phyloP scores from a whole-genome alignment of 2,113 vertebrate genomes.

The Saccopteryx leptura region DNA sequence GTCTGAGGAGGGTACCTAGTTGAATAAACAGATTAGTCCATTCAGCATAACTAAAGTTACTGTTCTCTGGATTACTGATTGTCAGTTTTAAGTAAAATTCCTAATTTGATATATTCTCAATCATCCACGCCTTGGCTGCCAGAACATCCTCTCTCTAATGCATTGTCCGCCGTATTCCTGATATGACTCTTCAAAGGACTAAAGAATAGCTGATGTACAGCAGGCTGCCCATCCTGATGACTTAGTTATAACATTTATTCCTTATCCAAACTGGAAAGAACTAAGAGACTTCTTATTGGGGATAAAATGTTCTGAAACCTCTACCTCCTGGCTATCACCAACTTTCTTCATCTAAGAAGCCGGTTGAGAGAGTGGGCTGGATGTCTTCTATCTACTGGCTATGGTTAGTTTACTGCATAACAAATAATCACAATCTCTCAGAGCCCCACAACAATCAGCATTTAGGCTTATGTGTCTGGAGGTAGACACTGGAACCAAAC shows the following conservation, averaged over 20 bases:
- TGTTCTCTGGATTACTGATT: neutral
- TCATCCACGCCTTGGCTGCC: neutral
- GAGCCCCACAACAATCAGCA: neutral
- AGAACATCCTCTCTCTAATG: neutral
- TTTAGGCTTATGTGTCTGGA: neutral
- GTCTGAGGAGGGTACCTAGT: neutral
- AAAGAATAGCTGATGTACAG: neutral
- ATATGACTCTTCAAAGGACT: neutral
- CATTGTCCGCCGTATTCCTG: neutral
- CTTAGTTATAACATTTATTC: neutral
- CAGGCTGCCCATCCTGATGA: neutral
- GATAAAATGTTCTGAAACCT: neutral
- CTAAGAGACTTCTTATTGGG: neutral
- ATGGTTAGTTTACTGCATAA: neutral
- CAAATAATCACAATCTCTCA: neutral
- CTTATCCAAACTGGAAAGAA: neutral
- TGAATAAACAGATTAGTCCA: neutral
- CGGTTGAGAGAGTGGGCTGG: neutral
- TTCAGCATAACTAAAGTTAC: neutral
- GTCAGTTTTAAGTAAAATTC: neutral
- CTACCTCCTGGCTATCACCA: neutral
- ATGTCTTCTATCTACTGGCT: neutral
- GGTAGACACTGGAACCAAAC: neutral
- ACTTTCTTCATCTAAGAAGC: neutral
- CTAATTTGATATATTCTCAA: neutral